phyloP scores from a whole-genome alignment of 2,888 invertebrate genomes.

The Schizotus pectinicornis region DNA sequence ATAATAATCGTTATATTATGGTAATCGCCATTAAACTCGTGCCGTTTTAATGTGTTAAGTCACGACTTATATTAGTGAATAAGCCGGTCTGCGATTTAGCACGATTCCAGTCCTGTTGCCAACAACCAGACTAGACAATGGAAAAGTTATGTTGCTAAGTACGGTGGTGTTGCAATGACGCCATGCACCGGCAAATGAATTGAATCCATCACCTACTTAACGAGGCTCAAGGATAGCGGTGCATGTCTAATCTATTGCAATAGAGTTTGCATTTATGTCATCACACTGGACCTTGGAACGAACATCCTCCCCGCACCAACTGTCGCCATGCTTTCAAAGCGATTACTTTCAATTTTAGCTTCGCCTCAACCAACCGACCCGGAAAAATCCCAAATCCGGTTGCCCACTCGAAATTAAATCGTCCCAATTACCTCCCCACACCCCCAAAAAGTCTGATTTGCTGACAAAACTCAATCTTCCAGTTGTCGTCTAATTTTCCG shows the following conservation, averaged over 20 bases:
- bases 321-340: not conserved
- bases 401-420: no score
- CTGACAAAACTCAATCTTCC: not conserved
- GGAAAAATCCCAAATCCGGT: not conserved
- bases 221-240: slow-evolving; percentile 30
- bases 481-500: no score
- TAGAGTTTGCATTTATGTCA: slow-evolving; percentile 29
- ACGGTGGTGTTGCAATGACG: not conserved
- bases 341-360: not conserved
- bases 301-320: not conserved
- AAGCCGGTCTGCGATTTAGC: not conserved
- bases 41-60: not conserved
- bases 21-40: slow-evolving; percentile 1
- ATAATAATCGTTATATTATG: slow-evolving; percentile 2
- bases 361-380: not conserved
- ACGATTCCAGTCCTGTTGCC: not conserved
- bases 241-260: slow-evolving; percentile 31
- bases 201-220: slow-evolving; percentile 20
- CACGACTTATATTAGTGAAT: slow-evolving; percentile 1
- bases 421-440: not conserved
- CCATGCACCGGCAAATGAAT: slow-evolving; percentile 3
- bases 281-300: slow-evolving; percentile 11
- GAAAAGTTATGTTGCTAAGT: not conserved
- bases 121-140: not conserved
- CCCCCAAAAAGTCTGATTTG: not conserved